Conservation (phyloP, 2,113 vertebrate species). For the Raphicerus campestris region DNA sequence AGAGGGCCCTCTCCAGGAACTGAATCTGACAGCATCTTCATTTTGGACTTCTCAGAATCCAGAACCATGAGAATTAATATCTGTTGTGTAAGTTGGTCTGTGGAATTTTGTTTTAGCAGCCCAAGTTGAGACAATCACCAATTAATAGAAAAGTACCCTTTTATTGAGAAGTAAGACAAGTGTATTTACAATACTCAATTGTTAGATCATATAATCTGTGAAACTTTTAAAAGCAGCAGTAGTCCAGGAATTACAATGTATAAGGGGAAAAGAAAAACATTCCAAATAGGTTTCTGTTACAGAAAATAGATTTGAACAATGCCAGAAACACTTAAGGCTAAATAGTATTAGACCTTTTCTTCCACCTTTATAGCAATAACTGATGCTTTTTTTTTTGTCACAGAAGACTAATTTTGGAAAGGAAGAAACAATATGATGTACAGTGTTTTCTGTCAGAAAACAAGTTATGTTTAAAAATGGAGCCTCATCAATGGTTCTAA, state of each 20-base stretch:
- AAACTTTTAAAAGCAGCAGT: slow-evolving; percentile 75
- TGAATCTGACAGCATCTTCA: not conserved
- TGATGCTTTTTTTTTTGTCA: slow-evolving; percentile 29
- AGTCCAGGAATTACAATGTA: slow-evolving; percentile 75
- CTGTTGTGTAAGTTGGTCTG: not conserved
- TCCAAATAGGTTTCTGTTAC: slow-evolving; percentile 77
- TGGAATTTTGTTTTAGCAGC: not conserved
- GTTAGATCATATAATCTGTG: slow-evolving; percentile 71
- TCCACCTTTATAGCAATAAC: slow-evolving; percentile 62
- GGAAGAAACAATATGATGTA: slow-evolving; percentile 54
- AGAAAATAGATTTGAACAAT: slow-evolving; percentile 72
- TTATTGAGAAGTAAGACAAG: slow-evolving; percentile 86
- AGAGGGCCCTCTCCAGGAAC: not conserved
- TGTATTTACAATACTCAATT: slow-evolving; percentile 83
- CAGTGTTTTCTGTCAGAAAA: slow-evolving; percentile 56
- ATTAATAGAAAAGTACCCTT: slow-evolving; percentile 82
- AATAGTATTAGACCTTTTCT: slow-evolving; percentile 71
- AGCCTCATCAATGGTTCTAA: slow-evolving; percentile 16
- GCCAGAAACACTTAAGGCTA: slow-evolving; percentile 80
- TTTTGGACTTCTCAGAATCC: not conserved
- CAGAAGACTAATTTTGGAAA: slow-evolving; percentile 54
- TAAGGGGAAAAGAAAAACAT: slow-evolving; percentile 64
- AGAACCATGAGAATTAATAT: not conserved
- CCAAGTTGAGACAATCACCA: slow-evolving; percentile 29
- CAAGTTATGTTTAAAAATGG: slow-evolving; percentile 51